phyloP scores from a whole-genome alignment of 1,140 invertebrate genomes.

The Himalopsyche phryganea region DNA sequence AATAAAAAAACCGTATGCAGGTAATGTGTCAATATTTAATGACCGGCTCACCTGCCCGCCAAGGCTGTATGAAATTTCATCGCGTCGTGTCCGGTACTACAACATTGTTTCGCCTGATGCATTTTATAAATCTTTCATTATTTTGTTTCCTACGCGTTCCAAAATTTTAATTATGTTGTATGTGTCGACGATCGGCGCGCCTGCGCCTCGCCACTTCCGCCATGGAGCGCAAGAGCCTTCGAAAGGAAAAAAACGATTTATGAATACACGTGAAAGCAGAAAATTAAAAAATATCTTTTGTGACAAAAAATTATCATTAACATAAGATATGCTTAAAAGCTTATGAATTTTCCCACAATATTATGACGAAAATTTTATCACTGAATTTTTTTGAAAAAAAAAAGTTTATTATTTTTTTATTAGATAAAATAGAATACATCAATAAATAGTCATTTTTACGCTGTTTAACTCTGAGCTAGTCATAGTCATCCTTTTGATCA shows the following conservation, averaged over 20 bases:
- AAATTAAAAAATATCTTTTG: too few species aligned
- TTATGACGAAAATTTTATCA: too few species aligned
- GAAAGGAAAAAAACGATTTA: neutral
- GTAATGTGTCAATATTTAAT: constrained; percentile 17
- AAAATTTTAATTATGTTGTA: constrained; percentile 26
- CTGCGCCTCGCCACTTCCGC: constrained; percentile 4
- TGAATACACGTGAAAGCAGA: too few species aligned
- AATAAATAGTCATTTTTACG: too few species aligned
- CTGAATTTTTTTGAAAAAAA: too few species aligned
- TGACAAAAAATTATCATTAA: too few species aligned
- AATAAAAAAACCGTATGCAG: neutral
- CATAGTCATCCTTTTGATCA: too few species aligned
- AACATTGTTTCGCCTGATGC: constrained; percentile 1
- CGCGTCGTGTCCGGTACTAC: neutral
- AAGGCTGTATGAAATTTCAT: constrained; percentile 24
- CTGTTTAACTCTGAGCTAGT: too few species aligned
- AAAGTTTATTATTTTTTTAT: too few species aligned
- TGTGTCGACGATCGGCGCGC: constrained; percentile 2
- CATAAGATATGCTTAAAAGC: too few species aligned
- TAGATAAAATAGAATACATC: too few species aligned
- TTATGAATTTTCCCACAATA: too few species aligned
- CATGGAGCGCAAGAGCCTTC: neutral
- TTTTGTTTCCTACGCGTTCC: constrained; percentile 14
- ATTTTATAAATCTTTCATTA: constrained; percentile 17
- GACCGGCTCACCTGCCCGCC: constrained; percentile 18